Percentiles rank a stretch among this genome's conserved stretches.
Conservation (phyloP, 2,797 vertebrate species). For the Kryptopterus vitreolus region DNA sequence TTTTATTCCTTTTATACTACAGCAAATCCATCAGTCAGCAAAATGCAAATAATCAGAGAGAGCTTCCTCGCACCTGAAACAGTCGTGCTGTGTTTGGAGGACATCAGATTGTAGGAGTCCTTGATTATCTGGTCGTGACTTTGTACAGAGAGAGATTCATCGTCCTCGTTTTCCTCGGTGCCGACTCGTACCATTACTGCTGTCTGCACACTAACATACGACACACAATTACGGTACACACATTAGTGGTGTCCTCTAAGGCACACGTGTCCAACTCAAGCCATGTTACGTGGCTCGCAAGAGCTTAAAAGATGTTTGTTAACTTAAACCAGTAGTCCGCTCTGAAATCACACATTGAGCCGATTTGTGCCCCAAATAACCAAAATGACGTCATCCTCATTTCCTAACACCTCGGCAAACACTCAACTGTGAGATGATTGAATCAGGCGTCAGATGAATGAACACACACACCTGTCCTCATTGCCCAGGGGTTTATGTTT, state of each 20-base stretch:
- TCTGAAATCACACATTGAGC: too few species aligned
- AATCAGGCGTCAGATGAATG: too few species aligned
- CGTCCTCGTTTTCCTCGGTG: constrained; percentile 49
- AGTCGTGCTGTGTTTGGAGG: constrained; percentile 42
- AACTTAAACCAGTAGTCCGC: too few species aligned
- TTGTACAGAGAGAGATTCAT: constrained; percentile 35
- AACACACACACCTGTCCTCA: constrained; percentile 40
- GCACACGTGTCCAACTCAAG: too few species aligned
- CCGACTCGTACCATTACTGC: constrained; percentile 50
- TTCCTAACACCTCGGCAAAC: too few species aligned
- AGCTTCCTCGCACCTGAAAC: constrained; percentile 42
- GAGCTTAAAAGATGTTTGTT: too few species aligned
- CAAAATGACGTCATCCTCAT: too few species aligned
- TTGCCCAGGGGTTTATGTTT: constrained; percentile 12
- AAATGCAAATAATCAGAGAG: background rate
- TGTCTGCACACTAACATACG: constrained; percentile 50
- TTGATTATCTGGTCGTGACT: constrained; percentile 36
- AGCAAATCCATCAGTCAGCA: background rate
- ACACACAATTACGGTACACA: too few species aligned
- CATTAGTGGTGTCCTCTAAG: too few species aligned
- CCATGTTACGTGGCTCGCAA: too few species aligned
- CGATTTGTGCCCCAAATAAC: too few species aligned
- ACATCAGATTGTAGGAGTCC: constrained; percentile 39
- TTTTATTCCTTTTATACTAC: background rate
- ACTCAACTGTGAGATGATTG: too few species aligned